Evolutionary conservation across 2,113 vertebrate genomes (phyloP).

Genomic region (Pantherophis guttatus): DNA sequence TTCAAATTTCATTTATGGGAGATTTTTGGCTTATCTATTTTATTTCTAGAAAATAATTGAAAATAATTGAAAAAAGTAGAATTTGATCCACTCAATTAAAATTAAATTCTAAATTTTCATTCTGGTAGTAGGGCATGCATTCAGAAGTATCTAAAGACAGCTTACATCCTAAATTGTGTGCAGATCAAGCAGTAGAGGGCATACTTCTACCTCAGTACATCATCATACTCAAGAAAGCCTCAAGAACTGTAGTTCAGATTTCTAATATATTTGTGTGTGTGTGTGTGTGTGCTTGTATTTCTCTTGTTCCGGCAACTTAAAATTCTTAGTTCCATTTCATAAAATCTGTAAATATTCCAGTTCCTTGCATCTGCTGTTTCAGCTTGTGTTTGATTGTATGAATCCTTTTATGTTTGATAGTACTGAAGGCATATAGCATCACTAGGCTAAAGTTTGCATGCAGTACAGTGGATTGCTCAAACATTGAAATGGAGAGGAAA

Average conservation of each 20-base stretch:
- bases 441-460: neutral
- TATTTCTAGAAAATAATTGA: neutral
- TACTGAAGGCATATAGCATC: neutral
- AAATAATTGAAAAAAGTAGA: neutral
- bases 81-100: neutral
- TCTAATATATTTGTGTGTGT: neutral
- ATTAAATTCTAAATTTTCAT: neutral
- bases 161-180: neutral
- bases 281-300: neutral
- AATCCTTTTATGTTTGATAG: neutral
- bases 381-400: neutral
- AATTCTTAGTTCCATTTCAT: neutral
- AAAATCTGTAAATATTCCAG: neutral
- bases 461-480: neutral
- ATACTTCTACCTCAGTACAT: neutral
- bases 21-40: neutral
- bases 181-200: slow-evolving; percentile 38
- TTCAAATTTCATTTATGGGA: neutral
- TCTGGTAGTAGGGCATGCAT: neutral
- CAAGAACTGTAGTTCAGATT: neutral
- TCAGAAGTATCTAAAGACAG: neutral
- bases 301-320: neutral
- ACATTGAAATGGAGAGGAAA: neutral
- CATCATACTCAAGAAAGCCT: neutral
- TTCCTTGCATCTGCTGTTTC: neutral